phyloP scores from a whole-genome alignment of 1,140 invertebrate genomes.

The Bombus waltoni region DNA sequence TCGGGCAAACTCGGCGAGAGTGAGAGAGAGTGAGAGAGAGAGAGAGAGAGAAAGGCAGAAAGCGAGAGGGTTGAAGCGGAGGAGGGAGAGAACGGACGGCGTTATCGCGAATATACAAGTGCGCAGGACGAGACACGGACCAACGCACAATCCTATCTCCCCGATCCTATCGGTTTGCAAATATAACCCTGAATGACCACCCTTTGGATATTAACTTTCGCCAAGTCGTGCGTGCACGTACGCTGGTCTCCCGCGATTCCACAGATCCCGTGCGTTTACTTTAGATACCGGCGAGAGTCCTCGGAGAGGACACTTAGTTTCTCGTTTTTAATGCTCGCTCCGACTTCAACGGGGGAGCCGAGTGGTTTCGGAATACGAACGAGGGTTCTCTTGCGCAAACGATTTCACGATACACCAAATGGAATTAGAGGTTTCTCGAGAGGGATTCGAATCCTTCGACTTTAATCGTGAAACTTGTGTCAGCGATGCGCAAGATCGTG shows the following conservation, averaged over 20 bases:
- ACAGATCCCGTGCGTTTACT: conserved; percentile 71
- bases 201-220: conserved; percentile 69
- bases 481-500: not conserved
- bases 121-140: conserved; percentile 66
- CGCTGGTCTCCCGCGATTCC: conserved; percentile 55
- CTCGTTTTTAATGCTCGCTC: conserved; percentile 53
- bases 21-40: not conserved
- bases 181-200: conserved; percentile 74
- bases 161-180: conserved; percentile 71
- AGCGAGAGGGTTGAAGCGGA: not conserved
- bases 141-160: conserved; percentile 70
- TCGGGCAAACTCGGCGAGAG: conserved; percentile 50
- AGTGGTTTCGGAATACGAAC: conserved; percentile 14
- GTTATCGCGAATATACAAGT: conserved; percentile 68
- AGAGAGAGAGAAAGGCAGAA: not conserved
- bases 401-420: conserved; percentile 23
- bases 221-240: conserved; percentile 55
- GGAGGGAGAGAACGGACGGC: conserved; percentile 23
- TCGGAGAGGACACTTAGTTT: conserved; percentile 66
- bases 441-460: not conserved
- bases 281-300: conserved; percentile 66
- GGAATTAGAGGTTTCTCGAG: not conserved
- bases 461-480: not conserved
- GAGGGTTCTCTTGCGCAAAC: conserved; percentile 23
- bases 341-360: not conserved